These are phyloP conservation scores for Acanthoscelides obtectus DNA, from an alignment of 2,888 invertebrate genomes.

Conservation along the genomic window DNA sequence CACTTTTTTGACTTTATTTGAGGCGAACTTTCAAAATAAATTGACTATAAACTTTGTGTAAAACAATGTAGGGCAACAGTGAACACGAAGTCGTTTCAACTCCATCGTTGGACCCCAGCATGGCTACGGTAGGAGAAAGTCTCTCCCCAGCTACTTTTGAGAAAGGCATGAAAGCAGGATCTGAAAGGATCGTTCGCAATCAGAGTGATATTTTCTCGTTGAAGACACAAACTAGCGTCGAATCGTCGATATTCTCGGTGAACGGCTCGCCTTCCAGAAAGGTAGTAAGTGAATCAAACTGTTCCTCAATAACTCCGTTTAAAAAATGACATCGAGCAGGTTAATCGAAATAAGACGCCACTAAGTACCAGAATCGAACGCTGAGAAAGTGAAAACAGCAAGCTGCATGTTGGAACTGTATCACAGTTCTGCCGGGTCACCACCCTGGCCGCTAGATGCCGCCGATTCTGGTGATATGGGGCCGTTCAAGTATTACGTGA, in stretches of 20 bases:
- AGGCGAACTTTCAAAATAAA: too few species aligned
- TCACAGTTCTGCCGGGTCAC: too few species aligned
- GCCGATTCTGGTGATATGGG: too few species aligned
- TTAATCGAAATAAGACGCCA: too few species aligned
- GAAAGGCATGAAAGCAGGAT: conserved; percentile 8
- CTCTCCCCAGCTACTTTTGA: conserved; percentile 1
- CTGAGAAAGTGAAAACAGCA: too few species aligned
- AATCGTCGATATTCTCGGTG: conserved; percentile 29
- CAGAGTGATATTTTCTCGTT: conserved; percentile 35
- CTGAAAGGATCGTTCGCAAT: conserved; percentile 23
- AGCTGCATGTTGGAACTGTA: too few species aligned
- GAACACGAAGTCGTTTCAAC: neutral
- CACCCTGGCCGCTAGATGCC: too few species aligned
- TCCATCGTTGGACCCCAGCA: neutral
- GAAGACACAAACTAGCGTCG: conserved; percentile 22
- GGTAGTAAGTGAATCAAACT: conserved; percentile 9
- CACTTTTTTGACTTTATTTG: too few species aligned
- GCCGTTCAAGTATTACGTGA: too few species aligned
- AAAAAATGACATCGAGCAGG: too few species aligned
- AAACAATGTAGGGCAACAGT: neutral
- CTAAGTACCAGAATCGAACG: too few species aligned
- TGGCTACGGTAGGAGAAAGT: neutral
- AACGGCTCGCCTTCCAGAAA: conserved; percentile 30
- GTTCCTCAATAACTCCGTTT: neutral
- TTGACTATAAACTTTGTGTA: neutral